phyloP scores from a whole-genome alignment of 2,113 vertebrate species.

The Orientallactaga bullata region DNA sequence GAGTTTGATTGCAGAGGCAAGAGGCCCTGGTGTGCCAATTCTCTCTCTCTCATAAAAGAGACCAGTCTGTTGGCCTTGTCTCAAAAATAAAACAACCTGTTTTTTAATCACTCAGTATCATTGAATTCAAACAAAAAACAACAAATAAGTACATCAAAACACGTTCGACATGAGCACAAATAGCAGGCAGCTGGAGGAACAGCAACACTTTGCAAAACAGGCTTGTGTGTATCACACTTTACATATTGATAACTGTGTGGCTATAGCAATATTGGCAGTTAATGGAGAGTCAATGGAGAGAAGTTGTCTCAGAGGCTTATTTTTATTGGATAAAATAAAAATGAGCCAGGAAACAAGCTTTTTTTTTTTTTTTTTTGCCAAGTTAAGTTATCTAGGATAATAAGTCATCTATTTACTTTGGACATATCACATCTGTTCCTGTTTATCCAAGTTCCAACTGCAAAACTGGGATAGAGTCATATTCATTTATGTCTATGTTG shows the following conservation, averaged over 20 bases:
- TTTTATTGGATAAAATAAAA: constrained; percentile 60
- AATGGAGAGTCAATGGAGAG: constrained; percentile 50
- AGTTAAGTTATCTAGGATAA: constrained; percentile 68
- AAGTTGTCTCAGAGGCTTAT: constrained; percentile 58
- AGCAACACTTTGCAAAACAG: constrained; percentile 28
- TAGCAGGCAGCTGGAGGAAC: constrained; percentile 65
- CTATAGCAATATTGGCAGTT: constrained; percentile 62
- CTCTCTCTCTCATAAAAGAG: too few relatives aligned
- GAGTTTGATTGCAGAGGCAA: too few relatives aligned
- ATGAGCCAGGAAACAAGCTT: constrained; percentile 56
- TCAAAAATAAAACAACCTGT: too few relatives aligned
- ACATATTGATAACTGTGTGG: constrained; percentile 72
- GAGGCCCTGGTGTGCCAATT: too few relatives aligned
- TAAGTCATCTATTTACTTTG: constrained; percentile 67
- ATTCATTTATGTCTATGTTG: constrained; percentile 53
- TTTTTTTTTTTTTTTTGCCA: constrained; percentile 71
- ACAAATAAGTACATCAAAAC: constrained; percentile 69
- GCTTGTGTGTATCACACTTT: constrained; percentile 44
- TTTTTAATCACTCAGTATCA: constrained; percentile 65
- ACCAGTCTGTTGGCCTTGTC: too few relatives aligned
- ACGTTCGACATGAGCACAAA: constrained; percentile 70
- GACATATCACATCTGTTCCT: constrained; percentile 56
- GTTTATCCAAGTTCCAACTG: constrained; percentile 34
- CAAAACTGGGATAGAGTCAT: constrained; percentile 9
- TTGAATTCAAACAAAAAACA: constrained; percentile 71